A percentile compares a stretch with the other conserved stretches of the same genome.
Evolutionary conservation across 2,888 invertebrate genomes (phyloP).

Genomic region (Tetragnatha montana): DNA sequence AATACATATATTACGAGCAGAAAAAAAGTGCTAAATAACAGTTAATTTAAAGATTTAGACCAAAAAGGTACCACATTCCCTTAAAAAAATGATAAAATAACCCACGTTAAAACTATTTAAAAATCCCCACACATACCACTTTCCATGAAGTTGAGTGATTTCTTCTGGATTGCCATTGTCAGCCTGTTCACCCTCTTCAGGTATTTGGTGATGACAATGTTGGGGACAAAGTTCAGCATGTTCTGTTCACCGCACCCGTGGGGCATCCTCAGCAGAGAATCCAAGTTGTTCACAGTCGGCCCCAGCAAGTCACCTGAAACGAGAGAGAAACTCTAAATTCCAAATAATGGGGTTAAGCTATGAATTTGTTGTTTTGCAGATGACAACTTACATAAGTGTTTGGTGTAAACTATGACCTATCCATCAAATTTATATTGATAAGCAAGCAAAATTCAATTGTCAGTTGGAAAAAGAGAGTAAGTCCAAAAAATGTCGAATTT

Average conservation of each 20-base stretch:
- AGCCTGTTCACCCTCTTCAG: slow-evolving; percentile 75
- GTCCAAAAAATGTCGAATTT: no score
- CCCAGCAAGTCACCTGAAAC: slow-evolving; percentile 77
- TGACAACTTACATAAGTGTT: background rate
- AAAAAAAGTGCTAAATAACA: no score
- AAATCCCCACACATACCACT: slow-evolving; percentile 75
- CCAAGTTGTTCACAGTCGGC: slow-evolving; percentile 75
- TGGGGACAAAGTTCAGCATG: slow-evolving; percentile 77
- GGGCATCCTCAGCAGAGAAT: slow-evolving; percentile 76
- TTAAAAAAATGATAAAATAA: no score
- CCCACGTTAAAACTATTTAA: no score
- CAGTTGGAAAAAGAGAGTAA: no score
- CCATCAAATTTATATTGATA: background rate
- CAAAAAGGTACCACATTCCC: no score
- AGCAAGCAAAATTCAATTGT: background rate
- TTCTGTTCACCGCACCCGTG: slow-evolving; percentile 78
- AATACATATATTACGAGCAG: no score
- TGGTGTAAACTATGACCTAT: background rate
- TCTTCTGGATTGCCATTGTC: slow-evolving; percentile 74
- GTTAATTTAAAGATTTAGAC: no score
- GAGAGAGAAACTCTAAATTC: background rate
- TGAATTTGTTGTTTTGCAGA: background rate
- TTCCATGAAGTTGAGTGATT: slow-evolving; percentile 75
- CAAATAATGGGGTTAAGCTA: background rate
- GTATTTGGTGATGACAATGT: slow-evolving; percentile 76